phyloP scores from a whole-genome alignment of 2,888 invertebrate genomes.

The Polyommatus iphigenia region DNA sequence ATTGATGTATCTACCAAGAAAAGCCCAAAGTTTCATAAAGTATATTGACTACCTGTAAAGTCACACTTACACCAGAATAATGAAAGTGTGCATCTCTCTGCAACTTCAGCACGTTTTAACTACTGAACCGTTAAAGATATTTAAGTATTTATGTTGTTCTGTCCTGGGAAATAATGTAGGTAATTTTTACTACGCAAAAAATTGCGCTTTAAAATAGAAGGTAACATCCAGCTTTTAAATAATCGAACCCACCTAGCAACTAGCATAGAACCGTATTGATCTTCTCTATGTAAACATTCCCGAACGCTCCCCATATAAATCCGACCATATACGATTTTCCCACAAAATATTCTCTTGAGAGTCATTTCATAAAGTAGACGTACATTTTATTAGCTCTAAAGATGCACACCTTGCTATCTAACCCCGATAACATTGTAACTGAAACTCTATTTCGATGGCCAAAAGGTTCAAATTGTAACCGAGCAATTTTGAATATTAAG shows the following conservation, averaged over 20 bases:
- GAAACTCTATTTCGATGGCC: neutral
- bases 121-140: too few relatives aligned
- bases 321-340: conserved; percentile 36
- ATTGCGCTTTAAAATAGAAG: too few relatives aligned
- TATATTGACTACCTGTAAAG: too few relatives aligned
- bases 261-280: neutral
- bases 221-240: too few relatives aligned
- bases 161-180: too few relatives aligned
- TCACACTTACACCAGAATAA: neutral
- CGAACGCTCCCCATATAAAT: conserved; percentile 20
- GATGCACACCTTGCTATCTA: conserved; percentile 47
- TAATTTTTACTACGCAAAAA: too few relatives aligned
- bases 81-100: neutral
- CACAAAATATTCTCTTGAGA: conserved; percentile 53
- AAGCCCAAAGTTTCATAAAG: too few relatives aligned
- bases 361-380: conserved; percentile 53
- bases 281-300: conserved; percentile 24
- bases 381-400: conserved; percentile 51
- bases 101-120: neutral
- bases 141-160: too few relatives aligned
- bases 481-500: conserved; percentile 14
- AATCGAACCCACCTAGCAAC: too few relatives aligned
- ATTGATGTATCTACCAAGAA: too few relatives aligned
- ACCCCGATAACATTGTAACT: conserved; percentile 33
- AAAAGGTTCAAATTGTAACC: neutral